phyloP scores from a whole-genome alignment of 37 sponge, comb jelly and placozoan species.

The Spongilla lacustris region DNA sequence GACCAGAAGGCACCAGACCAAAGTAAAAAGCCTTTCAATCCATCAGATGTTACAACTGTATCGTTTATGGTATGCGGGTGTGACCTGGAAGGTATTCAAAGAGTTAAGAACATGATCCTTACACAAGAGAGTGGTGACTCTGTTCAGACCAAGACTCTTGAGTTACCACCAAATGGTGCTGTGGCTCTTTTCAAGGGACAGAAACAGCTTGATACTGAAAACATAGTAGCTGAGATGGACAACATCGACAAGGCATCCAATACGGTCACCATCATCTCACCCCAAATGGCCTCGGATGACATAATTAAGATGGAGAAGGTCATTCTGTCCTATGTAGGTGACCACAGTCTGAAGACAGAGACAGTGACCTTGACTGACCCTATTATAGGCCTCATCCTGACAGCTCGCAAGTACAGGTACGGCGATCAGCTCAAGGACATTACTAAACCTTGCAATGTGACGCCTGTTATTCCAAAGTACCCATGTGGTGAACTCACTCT shows the following conservation, averaged over 20 bases:
- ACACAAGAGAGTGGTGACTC: constrained; percentile 18
- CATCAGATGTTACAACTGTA: background rate
- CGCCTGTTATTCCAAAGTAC: background rate
- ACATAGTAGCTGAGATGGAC: background rate
- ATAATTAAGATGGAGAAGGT: constrained; percentile 32
- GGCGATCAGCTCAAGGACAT: background rate
- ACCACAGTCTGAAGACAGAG: background rate
- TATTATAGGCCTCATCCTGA: constrained; percentile 31
- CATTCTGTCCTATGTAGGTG: constrained; percentile 35
- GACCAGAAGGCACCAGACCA: background rate
- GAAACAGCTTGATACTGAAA: constrained; percentile 4
- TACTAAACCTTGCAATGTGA: background rate
- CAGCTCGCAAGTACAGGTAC: background rate
- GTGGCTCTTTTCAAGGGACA: constrained; percentile 17
- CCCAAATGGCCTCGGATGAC: constrained; percentile 13
- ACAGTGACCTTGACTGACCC: constrained; percentile 27
- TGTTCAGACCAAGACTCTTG: background rate
- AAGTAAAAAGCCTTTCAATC: background rate
- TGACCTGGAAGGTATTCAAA: constrained; percentile 2
- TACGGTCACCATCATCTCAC: constrained; percentile 25
- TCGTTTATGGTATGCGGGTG: background rate
- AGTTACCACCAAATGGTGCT: background rate
- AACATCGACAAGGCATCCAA: constrained; percentile 6
- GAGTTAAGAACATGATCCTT: constrained; percentile 15
- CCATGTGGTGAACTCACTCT: background rate